Percentiles rank a stretch among this genome's conserved stretches.
phyloP scores from a whole-genome alignment of 1,140 invertebrate genomes.

The Diorhabda sublineata region DNA sequence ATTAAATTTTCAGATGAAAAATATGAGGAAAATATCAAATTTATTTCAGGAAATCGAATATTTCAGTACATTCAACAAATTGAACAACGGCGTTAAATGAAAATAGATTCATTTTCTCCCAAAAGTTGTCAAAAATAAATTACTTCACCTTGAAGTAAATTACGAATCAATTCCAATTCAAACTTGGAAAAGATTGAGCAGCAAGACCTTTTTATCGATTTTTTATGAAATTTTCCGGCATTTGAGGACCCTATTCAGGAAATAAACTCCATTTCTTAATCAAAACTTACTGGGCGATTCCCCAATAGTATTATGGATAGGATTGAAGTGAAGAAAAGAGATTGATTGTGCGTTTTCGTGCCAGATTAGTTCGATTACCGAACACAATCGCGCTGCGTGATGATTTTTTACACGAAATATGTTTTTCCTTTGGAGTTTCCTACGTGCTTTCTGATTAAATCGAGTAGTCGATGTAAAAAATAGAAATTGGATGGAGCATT shows the following conservation, averaged over 20 bases:
- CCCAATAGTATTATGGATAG: neutral
- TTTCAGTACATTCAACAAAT: neutral
- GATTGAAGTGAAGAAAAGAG: neutral
- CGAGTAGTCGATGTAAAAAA: neutral
- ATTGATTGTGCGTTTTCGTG: slow-evolving; percentile 1
- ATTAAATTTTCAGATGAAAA: neutral
- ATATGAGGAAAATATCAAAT: neutral
- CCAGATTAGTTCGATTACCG: neutral
- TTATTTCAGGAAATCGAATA: neutral
- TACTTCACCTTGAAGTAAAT: neutral
- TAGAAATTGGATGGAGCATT: neutral
- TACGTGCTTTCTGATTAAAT: neutral
- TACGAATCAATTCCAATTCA: slow-evolving; percentile 1
- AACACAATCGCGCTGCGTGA: neutral
- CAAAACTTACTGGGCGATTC: slow-evolving; percentile 1
- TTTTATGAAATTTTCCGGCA: slow-evolving; percentile 2
- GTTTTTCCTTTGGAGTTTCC: neutral
- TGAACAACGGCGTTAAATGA: neutral
- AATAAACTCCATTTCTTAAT: slow-evolving; percentile 1
- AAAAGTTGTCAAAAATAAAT: slow-evolving; percentile 1
- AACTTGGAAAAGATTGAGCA: neutral
- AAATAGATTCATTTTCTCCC: neutral
- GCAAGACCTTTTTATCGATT: neutral
- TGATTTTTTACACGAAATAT: neutral
- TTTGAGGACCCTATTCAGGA: neutral